Percentiles rank a stretch among this genome's conserved stretches.
phyloP scores from a whole-genome alignment of 2,888 invertebrate genomes.

The Coenonympha arcania region DNA sequence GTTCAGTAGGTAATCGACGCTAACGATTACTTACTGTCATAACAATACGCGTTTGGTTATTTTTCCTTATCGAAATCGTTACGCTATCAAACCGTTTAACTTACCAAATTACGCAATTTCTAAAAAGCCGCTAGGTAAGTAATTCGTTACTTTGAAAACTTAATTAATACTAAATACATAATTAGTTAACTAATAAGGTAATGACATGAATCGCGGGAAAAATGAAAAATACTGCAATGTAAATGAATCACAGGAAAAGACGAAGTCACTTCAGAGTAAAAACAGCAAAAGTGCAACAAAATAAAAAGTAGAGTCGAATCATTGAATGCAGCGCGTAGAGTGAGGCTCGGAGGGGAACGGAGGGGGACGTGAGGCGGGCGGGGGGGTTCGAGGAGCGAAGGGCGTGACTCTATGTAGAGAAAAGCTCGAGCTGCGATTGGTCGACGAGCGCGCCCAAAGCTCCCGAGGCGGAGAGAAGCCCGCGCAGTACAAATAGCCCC shows the following conservation, averaged over 20 bases:
- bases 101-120: conserved; percentile 1
- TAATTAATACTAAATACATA: background rate
- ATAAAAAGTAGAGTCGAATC: conserved; percentile 26
- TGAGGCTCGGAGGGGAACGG: conserved; percentile 20
- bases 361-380: conserved; percentile 23
- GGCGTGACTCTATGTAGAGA: conserved; percentile 56
- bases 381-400: conserved; percentile 36
- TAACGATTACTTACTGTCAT: conserved; percentile 3
- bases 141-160: background rate
- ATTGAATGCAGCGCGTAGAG: conserved; percentile 28
- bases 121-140: background rate
- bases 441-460: conserved; percentile 34
- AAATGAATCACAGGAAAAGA: conserved; percentile 38
- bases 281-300: conserved; percentile 11
- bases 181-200: background rate
- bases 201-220: too few species aligned
- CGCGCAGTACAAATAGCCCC: conserved; percentile 49
- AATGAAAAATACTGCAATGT: too few species aligned
- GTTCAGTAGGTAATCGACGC: conserved; percentile 4
- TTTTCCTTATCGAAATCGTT: conserved; percentile 3
- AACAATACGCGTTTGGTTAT: conserved; percentile 1
- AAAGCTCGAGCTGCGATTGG: conserved; percentile 59
- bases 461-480: conserved; percentile 45
- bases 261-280: background rate
- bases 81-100: conserved; percentile 1